Evolutionary conservation across 2,888 invertebrate species (phyloP).

Genomic region (Lasioglossum morio): DNA sequence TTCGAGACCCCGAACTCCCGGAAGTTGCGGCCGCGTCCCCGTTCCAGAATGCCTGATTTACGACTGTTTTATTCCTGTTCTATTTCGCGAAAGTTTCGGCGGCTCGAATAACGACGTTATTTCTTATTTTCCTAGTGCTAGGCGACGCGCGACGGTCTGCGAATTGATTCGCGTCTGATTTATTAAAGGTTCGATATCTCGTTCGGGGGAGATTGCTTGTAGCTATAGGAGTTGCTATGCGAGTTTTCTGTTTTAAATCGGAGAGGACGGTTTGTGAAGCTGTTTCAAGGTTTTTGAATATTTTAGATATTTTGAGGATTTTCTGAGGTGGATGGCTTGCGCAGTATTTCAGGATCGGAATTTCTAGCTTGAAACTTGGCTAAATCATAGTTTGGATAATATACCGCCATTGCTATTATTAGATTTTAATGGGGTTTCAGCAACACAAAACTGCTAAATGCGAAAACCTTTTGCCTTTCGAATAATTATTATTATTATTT

Average conservation of each 20-base stretch:
- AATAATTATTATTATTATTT: too few relatives aligned
- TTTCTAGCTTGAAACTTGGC: too few relatives aligned
- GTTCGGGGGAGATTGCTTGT: background rate
- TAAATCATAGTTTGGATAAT: too few relatives aligned
- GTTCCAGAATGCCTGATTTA: slow-evolving; percentile 1
- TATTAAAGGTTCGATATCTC: background rate
- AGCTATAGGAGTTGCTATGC: background rate
- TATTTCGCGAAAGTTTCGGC: background rate
- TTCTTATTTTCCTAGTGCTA: background rate
- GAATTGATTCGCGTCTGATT: background rate
- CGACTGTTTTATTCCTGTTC: background rate
- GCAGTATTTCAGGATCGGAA: too few relatives aligned
- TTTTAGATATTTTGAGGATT: background rate
- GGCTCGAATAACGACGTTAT: background rate
- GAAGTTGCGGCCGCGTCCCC: background rate
- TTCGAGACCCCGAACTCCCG: background rate
- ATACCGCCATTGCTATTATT: too few relatives aligned
- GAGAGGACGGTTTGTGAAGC: background rate
- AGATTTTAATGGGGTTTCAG: too few relatives aligned
- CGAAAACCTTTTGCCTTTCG: too few relatives aligned
- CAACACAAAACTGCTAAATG: too few relatives aligned
- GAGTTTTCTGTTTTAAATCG: background rate
- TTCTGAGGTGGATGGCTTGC: too few relatives aligned
- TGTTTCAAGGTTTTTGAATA: background rate
- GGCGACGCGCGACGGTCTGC: background rate